Evolutionary conservation across 2,113 vertebrate genomes (phyloP).

Genomic region (Struthio camelus): DNA sequence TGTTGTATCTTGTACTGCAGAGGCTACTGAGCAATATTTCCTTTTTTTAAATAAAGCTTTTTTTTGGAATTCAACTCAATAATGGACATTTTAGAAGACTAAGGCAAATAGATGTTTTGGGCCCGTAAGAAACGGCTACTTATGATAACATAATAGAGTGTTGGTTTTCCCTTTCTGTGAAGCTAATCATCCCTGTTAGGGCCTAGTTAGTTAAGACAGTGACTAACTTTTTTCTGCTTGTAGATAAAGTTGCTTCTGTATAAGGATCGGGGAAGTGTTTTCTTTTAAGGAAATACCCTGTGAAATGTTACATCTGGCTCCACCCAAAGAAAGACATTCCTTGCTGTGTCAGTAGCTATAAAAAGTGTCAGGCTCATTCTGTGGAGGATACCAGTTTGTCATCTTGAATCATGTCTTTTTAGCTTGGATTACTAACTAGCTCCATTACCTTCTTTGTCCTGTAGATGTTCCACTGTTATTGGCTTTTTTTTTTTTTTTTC

Average conservation of each 20-base stretch:
- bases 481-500: background rate
- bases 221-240: background rate
- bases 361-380: conserved; percentile 54
- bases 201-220: background rate
- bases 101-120: background rate
- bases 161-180: background rate
- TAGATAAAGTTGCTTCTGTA: background rate
- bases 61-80: background rate
- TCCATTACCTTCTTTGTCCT: conserved; percentile 27
- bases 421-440: conserved; percentile 35
- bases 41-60: background rate
- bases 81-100: background rate
- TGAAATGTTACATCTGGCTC: background rate
- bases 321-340: background rate
- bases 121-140: background rate
- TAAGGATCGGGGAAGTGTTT: background rate
- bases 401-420: conserved; percentile 50
- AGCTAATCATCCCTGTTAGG: background rate
- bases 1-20: background rate
- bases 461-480: background rate
- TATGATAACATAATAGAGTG: background rate
- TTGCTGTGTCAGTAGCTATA: conserved; percentile 63
- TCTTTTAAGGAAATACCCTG: background rate
- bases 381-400: conserved; percentile 46
- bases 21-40: background rate